Evolutionary conservation across 1,140 invertebrate species (phyloP).

Genomic region (Solenopsis fugax): DNA sequence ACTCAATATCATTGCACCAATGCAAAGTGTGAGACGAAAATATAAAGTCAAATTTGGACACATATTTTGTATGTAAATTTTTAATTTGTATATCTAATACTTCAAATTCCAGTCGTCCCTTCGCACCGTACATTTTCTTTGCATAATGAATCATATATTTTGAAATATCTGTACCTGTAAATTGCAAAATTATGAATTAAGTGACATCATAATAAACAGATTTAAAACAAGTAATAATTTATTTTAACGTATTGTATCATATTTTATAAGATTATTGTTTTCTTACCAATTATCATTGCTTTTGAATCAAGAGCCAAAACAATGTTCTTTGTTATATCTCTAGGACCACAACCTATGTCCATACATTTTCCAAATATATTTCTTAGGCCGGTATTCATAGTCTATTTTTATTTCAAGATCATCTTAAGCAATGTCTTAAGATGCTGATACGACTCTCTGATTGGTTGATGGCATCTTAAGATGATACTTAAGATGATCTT

Average conservation of each 20-base stretch:
- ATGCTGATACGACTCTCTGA: too few relatives aligned
- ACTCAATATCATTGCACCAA: not conserved
- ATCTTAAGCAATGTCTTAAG: too few relatives aligned
- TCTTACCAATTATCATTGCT: constrained; percentile 16
- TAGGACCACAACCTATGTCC: constrained; percentile 24
- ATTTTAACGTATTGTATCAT: not conserved
- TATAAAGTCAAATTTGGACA: constrained; percentile 13
- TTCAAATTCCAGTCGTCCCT: not conserved
- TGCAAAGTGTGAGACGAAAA: constrained; percentile 14
- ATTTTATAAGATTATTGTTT: not conserved
- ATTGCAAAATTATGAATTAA: not conserved
- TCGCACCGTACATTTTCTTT: not conserved
- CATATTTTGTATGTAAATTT: not conserved
- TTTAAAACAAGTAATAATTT: not conserved
- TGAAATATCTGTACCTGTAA: constrained; percentile 10
- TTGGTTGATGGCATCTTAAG: too few relatives aligned
- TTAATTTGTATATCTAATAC: constrained; percentile 16
- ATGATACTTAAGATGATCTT: too few relatives aligned
- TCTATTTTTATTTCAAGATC: too few relatives aligned
- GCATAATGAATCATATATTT: constrained; percentile 3
- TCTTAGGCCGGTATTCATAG: too few relatives aligned
- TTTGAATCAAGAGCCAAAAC: not conserved
- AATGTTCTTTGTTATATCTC: constrained; percentile 8
- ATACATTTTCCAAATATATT: constrained; percentile 23
- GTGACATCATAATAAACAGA: too few relatives aligned